Evolutionary conservation across 2,888 invertebrate species (phyloP).

Genomic region (Leptinotarsa rubiginosa): DNA sequence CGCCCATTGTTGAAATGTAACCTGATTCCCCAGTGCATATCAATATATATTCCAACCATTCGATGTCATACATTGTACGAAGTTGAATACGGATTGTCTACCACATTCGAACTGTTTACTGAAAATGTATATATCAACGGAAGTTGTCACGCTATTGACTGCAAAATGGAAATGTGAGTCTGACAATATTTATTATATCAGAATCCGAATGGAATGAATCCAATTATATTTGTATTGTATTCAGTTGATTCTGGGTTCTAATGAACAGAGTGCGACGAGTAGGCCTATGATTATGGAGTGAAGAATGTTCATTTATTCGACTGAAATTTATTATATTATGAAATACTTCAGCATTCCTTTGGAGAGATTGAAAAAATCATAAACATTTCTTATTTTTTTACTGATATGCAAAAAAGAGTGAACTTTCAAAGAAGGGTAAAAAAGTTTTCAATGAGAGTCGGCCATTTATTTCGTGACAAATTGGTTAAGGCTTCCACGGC

Average conservation of each 20-base stretch:
- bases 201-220: not conserved
- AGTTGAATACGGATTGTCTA: conserved; percentile 31
- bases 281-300: too few species aligned
- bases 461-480: too few species aligned
- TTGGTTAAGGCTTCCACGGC: too few species aligned
- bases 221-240: conserved; percentile 14
- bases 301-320: too few species aligned
- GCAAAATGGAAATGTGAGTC: conserved; percentile 47
- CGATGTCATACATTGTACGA: conserved; percentile 32
- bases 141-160: conserved; percentile 54
- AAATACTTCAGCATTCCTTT: too few species aligned
- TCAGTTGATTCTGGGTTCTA: not conserved
- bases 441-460: too few species aligned
- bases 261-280: not conserved
- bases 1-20: not conserved
- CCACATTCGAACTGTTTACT: conserved; percentile 13
- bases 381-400: too few species aligned
- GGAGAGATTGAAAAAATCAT: too few species aligned
- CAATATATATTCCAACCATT: conserved; percentile 2
- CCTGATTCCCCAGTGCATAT: conserved; percentile 3
- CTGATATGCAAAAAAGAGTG: too few species aligned
- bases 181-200: conserved; percentile 38
- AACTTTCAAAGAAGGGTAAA: too few species aligned
- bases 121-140: conserved; percentile 48
- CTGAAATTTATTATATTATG: too few species aligned